Base-by-base conservation (phyloP, 2,797 vertebrate species). In the Peromyscus aztecus region DNA sequence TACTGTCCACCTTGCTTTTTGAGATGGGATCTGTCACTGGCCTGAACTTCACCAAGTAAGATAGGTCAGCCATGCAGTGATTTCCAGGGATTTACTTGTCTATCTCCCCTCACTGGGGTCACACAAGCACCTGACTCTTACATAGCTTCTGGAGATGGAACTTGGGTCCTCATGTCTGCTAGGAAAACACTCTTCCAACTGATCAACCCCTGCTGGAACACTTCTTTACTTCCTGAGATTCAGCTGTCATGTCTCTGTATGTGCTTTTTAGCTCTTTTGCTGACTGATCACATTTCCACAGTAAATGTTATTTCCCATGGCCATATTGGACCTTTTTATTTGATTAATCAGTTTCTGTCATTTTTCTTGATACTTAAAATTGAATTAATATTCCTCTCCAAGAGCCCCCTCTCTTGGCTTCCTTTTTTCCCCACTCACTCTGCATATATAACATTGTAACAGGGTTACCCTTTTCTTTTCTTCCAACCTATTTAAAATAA, bases 281-380 rank as follows among this genome's bases (percentile, higher is more conserved):
- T 82, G 83, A 91, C 17, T 34, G 69, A 40, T 34, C 23, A 49
- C 67, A 87, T 88, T 94, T 24, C 8, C 27, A 24, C 27, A 92
- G 4, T 55, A 77, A 89, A 80, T 91, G 16, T 89, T 69, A 69
- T 95, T 94, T 93, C 85, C 40, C 19, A 67, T 73, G 71, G 67
- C 34, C 27, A 19, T 90, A 69, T 77, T 92, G 77, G 55, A 40
- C 12, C 76, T 85, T 85, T 82, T 81, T 63, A 55, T 21, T 94
- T 93, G 40, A 88, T 77, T 52, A 93, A 67, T 93, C 27, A 69
- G 5, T 31, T 93, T 91, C 40, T 78, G 9, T 94, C n/a, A 93
- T 77, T 84, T 82, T 23, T 94, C 49, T 49, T 43, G 76, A 31
- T 77, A 40, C 37, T 80, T 97, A 78, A 65, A 94, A 82, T 0